Evolutionary conservation across 2,797 vertebrate genomes (phyloP).

Genomic region (Cirrhinus mrigala): DNA sequence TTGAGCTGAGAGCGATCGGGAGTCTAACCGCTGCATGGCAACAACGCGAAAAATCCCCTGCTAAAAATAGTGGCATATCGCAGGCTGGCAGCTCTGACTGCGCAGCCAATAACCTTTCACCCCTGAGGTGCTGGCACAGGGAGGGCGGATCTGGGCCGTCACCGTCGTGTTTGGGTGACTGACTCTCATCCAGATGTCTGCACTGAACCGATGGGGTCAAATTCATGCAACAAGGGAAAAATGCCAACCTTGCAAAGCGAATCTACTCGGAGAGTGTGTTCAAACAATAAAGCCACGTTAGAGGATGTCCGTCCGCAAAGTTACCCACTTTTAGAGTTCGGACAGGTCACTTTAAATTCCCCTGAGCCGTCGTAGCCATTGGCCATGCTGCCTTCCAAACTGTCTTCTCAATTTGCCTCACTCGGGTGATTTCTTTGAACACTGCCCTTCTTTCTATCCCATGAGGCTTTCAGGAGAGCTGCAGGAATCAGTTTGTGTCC

Average conservation of each 20-base stretch:
- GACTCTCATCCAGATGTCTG: slow-evolving; percentile 61
- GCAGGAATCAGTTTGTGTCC: slow-evolving; percentile 47
- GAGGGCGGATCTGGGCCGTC: slow-evolving; percentile 43
- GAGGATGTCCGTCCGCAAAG: neutral
- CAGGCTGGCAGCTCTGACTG: slow-evolving; percentile 73
- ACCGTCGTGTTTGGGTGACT: slow-evolving; percentile 53
- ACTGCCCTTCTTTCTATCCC: slow-evolving; percentile 41
- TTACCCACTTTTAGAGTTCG: neutral
- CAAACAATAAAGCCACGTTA: neutral
- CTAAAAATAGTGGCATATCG: slow-evolving; percentile 73
- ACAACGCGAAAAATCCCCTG: slow-evolving; percentile 79
- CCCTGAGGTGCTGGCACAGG: slow-evolving; percentile 62
- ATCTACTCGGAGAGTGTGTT: neutral
- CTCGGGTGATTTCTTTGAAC: slow-evolving; percentile 63
- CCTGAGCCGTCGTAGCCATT: slow-evolving; percentile 44
- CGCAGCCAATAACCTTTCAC: slow-evolving; percentile 82
- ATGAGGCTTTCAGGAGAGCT: slow-evolving; percentile 26
- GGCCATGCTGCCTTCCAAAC: slow-evolving; percentile 56
- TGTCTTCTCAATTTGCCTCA: slow-evolving; percentile 61
- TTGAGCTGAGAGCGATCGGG: slow-evolving; percentile 19
- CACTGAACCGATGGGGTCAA: slow-evolving; percentile 52
- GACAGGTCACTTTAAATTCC: slow-evolving; percentile 38
- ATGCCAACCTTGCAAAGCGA: neutral
- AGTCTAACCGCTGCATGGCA: slow-evolving; percentile 78
- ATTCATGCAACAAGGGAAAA: slow-evolving; percentile 20